Evolutionary conservation across 2,113 vertebrate genomes (phyloP).

Genomic region (Opisthocomus hoazin): DNA sequence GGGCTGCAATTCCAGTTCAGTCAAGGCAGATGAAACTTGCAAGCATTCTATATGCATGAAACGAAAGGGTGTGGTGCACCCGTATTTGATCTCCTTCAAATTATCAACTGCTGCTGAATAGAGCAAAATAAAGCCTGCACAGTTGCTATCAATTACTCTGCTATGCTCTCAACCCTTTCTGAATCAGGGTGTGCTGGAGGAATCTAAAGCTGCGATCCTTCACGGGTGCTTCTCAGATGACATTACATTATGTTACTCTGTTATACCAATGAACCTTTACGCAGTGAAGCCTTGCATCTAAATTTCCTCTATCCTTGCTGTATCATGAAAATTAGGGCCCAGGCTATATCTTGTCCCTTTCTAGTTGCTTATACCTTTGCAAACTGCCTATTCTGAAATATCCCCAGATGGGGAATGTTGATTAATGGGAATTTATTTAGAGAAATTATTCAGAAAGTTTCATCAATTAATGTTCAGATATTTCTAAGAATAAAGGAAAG

Average conservation of each 20-base stretch:
- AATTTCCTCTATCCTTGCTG: neutral
- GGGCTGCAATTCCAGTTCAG: neutral
- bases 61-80: neutral
- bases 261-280: neutral
- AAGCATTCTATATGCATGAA: neutral
- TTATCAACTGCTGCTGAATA: neutral
- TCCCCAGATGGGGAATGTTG: neutral
- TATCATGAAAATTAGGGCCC: neutral
- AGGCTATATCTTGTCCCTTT: neutral
- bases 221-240: neutral
- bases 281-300: neutral
- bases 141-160: neutral
- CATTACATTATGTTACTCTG: neutral
- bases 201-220: neutral
- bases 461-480: neutral
- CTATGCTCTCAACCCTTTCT: neutral
- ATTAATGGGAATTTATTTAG: neutral
- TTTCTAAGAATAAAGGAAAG: neutral
- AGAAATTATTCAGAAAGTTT: neutral
- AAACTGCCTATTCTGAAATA: neutral
- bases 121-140: neutral
- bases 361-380: neutral
- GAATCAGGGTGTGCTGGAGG: neutral
- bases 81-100: neutral
- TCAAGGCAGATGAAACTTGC: neutral